phyloP scores from a whole-genome alignment of 2,113 vertebrate species.

The Coturnix japonica region DNA sequence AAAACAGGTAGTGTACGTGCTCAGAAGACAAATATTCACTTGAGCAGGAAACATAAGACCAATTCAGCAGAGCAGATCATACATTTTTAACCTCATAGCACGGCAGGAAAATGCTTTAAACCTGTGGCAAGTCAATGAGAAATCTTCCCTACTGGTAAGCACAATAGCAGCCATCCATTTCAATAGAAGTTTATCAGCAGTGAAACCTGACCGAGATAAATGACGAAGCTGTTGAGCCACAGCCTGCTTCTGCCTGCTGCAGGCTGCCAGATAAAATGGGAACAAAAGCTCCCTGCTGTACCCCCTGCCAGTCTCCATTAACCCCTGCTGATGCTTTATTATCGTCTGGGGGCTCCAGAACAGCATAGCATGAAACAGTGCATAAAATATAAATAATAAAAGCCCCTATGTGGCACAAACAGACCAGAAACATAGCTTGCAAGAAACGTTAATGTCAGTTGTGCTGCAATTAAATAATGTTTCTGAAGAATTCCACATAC shows the following conservation, averaged over 20 bases:
- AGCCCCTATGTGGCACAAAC: background rate
- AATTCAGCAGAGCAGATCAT: conserved; percentile 60
- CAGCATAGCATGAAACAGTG: conserved; percentile 37
- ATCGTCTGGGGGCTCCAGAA: conserved; percentile 59
- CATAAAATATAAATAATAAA: conserved; percentile 58
- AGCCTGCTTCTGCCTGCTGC: conserved; percentile 72
- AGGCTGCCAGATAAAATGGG: conserved; percentile 76
- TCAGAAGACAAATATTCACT: conserved; percentile 33
- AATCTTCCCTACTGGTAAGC: conserved; percentile 63
- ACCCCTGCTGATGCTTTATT: conserved; percentile 75
- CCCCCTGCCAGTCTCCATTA: conserved; percentile 69
- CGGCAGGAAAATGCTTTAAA: conserved; percentile 67
- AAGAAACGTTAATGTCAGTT: background rate
- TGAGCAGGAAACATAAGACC: conserved; percentile 41
- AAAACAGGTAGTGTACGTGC: conserved; percentile 28
- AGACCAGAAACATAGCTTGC: conserved; percentile 12
- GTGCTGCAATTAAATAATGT: background rate
- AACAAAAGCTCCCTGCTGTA: conserved; percentile 72
- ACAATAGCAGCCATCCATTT: conserved; percentile 75
- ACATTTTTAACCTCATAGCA: conserved; percentile 69
- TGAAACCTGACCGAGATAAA: conserved; percentile 75
- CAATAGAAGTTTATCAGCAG: conserved; percentile 74
- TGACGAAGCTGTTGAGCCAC: conserved; percentile 69
- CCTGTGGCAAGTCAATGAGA: conserved; percentile 58
- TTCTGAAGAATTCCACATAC: background rate